These are phyloP conservation scores for Poeciliopsis prolifica DNA, from an alignment of 2,113 vertebrate species.

Conservation along the genomic window DNA sequence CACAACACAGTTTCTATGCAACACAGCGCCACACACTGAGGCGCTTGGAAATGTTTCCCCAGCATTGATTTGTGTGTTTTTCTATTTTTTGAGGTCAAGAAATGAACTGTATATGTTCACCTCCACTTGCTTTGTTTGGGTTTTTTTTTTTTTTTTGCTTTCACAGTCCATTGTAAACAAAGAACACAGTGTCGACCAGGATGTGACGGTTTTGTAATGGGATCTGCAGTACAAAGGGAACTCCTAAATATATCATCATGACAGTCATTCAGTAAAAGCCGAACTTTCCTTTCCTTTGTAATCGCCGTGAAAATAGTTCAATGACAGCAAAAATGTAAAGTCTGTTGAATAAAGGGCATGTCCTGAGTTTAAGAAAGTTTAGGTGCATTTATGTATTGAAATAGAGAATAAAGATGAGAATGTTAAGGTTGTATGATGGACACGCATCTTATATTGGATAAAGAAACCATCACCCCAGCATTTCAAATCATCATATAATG, in stretches of 20 bases:
- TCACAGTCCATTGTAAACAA: background rate
- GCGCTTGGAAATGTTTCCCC: background rate
- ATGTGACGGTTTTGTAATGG: background rate
- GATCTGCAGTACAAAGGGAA: background rate
- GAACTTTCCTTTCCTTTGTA: background rate
- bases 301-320: background rate
- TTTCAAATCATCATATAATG: background rate
- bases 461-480: no score
- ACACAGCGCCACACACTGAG: background rate
- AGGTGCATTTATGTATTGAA: background rate
- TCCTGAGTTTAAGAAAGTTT: background rate
- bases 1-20: background rate
- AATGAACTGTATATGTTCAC: background rate
- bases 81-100: background rate
- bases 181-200: background rate
- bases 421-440: background rate
- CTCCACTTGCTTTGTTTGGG: background rate
- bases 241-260: background rate
- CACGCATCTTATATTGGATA: no score
- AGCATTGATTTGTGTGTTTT: no score
- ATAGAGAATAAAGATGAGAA: background rate
- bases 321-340: background rate
- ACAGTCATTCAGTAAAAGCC: background rate
- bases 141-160: background rate
- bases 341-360: background rate